Conservation (phyloP, 2,797 vertebrate genomes). For the Eospalax fontanierii region DNA sequence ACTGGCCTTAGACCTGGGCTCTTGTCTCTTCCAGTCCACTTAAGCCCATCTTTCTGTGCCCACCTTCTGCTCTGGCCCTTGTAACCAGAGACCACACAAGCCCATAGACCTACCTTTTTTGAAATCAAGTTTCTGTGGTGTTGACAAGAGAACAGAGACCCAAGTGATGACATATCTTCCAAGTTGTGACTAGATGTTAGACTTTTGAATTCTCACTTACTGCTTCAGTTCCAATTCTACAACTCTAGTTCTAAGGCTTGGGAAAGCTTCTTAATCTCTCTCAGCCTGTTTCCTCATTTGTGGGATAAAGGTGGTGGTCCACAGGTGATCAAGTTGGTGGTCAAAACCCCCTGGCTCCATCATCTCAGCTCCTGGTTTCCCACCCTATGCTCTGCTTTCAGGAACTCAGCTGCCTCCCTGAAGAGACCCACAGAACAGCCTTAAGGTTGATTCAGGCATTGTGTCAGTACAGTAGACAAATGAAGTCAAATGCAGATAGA, state of each 20-base stretch:
- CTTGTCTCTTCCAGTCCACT: neutral
- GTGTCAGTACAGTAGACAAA: neutral
- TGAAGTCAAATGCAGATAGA: neutral
- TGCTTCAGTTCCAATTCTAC: neutral
- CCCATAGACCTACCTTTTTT: neutral
- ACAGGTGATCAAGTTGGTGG: neutral
- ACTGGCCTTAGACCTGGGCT: neutral
- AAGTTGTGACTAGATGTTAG: neutral
- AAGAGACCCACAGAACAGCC: neutral
- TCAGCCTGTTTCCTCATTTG: neutral
- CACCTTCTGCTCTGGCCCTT: neutral
- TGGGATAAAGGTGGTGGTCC: neutral
- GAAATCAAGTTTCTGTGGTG: neutral
- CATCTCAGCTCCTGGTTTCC: too few species aligned
- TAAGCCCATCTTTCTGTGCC: too few species aligned
- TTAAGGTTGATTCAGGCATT: neutral
- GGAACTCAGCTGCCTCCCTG: neutral
- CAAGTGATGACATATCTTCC: neutral
- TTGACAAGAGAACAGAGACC: neutral
- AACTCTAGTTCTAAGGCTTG: neutral
- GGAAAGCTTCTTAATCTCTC: neutral
- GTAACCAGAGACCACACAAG: neutral
- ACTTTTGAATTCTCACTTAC: neutral
- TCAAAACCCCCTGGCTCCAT: neutral
- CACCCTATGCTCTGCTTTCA: neutral